Percentiles rank a stretch among this genome's conserved stretches.
Evolutionary conservation across 2,113 vertebrate species (phyloP).

Genomic region (Electrona antarctica): DNA sequence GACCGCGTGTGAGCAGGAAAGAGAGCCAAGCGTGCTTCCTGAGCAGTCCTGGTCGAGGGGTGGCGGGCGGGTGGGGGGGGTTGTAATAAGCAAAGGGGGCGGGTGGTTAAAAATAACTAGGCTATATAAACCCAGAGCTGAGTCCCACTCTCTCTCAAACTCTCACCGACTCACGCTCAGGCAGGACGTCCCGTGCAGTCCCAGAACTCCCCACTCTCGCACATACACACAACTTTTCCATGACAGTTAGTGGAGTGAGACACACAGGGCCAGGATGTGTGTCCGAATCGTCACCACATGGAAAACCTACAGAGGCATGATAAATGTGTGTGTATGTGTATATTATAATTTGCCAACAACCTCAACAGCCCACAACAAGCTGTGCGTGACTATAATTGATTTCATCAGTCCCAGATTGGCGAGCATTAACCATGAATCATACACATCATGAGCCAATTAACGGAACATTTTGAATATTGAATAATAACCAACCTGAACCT

Average conservation of each 20-base stretch:
- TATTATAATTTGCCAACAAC: constrained; percentile 6
- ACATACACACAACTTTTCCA: constrained; percentile 59
- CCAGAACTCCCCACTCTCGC: constrained; percentile 28
- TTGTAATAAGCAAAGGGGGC: constrained; percentile 88
- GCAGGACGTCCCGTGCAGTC: constrained; percentile 57
- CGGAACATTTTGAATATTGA: neutral
- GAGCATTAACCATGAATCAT: neutral
- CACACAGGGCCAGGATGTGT: constrained; percentile 42
- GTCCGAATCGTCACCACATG: constrained; percentile 42
- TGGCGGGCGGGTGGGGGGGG: constrained; percentile 81
- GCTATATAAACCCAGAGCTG: constrained; percentile 88
- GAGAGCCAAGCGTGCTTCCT: constrained; percentile 92
- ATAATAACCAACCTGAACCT: neutral
- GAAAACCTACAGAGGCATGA: constrained; percentile 52
- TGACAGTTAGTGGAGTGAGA: constrained; percentile 21
- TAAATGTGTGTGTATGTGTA: constrained; percentile 8
- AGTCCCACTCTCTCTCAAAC: constrained; percentile 83
- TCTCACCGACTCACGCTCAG: constrained; percentile 57
- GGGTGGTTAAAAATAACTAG: constrained; percentile 95
- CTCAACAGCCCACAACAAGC: constrained; percentile 27
- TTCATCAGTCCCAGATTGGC: constrained; percentile 24
- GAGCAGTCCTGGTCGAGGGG: constrained; percentile 71
- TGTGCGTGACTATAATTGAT: constrained; percentile 23
- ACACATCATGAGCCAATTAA: neutral
- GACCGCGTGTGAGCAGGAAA: constrained; percentile 90